Conservation (phyloP, 2,113 vertebrate species). For the Aptenodytes forsteri region DNA sequence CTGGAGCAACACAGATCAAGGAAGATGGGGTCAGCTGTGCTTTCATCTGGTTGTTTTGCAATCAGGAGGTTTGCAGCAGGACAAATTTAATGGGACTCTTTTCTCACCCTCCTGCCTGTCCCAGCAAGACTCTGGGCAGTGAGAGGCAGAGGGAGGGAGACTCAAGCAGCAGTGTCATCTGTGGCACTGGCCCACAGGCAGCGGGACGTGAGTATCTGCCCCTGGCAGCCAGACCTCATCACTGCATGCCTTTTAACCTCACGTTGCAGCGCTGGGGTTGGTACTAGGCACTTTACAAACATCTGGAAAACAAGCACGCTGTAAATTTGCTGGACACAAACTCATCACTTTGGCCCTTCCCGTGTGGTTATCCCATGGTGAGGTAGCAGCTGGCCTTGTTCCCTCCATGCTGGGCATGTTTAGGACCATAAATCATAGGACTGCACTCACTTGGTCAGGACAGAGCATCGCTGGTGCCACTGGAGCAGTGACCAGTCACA, state of each 20-base stretch:
- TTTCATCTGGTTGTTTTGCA: background rate
- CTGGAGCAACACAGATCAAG: rapidly evolving
- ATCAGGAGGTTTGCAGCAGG: background rate
- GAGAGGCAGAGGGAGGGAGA: background rate
- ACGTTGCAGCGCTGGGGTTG: too few relatives aligned
- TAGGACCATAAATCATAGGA: background rate
- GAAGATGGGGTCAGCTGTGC: background rate
- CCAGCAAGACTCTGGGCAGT: background rate
- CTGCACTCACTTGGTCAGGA: background rate
- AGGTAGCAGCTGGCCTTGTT: background rate
- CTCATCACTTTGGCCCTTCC: background rate
- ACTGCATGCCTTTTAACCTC: background rate
- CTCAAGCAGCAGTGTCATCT: background rate
- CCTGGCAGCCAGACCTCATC: background rate
- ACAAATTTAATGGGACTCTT: background rate
- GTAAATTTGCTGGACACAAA: background rate
- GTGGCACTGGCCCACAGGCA: background rate
- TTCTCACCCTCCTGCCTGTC: background rate
- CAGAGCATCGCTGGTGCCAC: background rate
- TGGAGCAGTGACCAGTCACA: background rate
- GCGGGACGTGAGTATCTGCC: background rate
- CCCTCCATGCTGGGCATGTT: rapidly evolving
- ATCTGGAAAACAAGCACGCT: background rate
- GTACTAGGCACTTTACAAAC: background rate
- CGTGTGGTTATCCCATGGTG: background rate